Percentiles rank a stretch among this genome's conserved stretches.
phyloP scores from a whole-genome alignment of 2,797 vertebrate species.

The Rousettus madagascariensis region DNA sequence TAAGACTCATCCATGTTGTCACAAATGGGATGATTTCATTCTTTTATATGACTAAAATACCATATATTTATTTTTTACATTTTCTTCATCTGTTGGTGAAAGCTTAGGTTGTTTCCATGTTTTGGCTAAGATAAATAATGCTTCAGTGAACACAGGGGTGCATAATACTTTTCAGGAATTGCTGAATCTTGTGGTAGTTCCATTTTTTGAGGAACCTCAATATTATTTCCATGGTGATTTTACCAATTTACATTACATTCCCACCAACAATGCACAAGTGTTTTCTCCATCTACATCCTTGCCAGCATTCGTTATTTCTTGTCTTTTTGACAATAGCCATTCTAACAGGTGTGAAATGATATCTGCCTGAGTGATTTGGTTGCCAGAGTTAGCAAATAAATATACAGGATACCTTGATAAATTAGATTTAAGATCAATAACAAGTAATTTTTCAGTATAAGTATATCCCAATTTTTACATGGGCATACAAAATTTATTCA shows the following conservation, averaged over 20 bases:
- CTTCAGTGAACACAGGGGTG: neutral
- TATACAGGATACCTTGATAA: neutral
- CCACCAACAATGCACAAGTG: neutral
- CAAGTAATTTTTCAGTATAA: neutral
- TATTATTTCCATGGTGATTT: neutral
- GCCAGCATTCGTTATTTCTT: neutral
- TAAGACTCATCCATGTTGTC: neutral
- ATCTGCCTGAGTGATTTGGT: neutral
- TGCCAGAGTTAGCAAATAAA: constrained; percentile 6
- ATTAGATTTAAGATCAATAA: neutral
- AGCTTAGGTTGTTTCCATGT: too few relatives aligned
- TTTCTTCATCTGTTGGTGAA: neutral
- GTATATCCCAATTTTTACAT: neutral
- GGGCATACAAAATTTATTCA: neutral
- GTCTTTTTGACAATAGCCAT: neutral
- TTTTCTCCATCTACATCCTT: neutral
- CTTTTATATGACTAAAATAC: neutral
- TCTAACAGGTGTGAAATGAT: neutral
- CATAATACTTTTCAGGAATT: neutral
- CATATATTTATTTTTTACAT: neutral
- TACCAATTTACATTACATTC: neutral
- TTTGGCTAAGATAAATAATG: neutral
- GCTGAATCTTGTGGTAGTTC: neutral
- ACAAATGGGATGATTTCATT: neutral
- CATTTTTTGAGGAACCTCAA: neutral